Base-by-base conservation (phyloP, 2,888 invertebrate species). In the Drosophila testacea region DNA sequence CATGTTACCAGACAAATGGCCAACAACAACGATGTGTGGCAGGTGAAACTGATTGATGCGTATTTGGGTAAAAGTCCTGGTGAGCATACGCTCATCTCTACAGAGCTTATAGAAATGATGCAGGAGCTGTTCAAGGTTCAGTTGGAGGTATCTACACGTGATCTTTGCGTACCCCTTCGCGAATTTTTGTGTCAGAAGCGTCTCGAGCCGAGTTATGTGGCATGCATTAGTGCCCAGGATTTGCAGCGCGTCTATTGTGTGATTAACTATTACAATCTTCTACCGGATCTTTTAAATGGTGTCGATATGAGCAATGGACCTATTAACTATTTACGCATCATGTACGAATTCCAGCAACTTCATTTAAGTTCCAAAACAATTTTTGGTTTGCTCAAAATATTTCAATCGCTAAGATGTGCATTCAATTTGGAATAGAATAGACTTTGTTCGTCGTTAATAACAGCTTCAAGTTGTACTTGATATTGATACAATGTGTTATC, bases 31-130 rank as follows among this genome's bases (percentile, higher is more conserved):
- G 94, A 95, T 83, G 93, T 96, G 22, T 96, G 96, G 96, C 96
- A 97, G 91, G 94, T 96, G 48, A 96, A 96, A 90, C 93, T 96
- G 0, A 93, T 95, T 4, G 94, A 94, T 2, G 93, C 95, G 0
- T 95, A 95, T 68, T 79, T 91, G 65, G 59, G 44, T 13, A 48
- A 69, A 22, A 44, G 62, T 9, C 61, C 64, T 0, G 42, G 79
- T 4, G 64, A 80, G 36, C 86, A 91, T 55, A 79, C 88, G 7
- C 76, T 92, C 6, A 73, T 92, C 39, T 91, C 92, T 0, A 86
- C 88, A 51, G 93, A 93, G 72, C 87, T 92, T 4, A 79, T 92
- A n/a, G 83, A 89, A 42, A 89, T 92, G 57, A 85, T 90, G 67
- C 79, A 90, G 28, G 90, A 91, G 62, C 88, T 90, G 36, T 88